phyloP scores from a whole-genome alignment of 2,797 vertebrate genomes.

The Dendrocincla tyrannina region DNA sequence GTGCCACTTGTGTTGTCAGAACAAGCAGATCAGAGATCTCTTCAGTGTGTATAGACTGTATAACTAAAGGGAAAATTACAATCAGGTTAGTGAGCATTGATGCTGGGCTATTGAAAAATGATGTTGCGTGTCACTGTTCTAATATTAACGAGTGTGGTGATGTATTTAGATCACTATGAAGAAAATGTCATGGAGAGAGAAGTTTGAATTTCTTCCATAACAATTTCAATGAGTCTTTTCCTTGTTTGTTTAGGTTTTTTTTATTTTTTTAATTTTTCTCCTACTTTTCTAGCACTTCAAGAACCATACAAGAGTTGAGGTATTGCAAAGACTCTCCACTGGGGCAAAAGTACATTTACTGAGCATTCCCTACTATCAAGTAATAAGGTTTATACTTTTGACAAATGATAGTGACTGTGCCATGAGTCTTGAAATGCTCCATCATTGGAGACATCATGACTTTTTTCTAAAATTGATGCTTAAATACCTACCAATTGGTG shows the following conservation, averaged over 20 bases:
- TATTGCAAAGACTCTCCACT: neutral
- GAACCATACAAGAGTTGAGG: neutral
- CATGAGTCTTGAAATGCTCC: neutral
- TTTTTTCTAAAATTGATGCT: neutral
- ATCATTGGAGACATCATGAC: neutral
- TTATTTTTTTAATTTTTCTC: neutral
- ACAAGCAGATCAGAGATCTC: neutral
- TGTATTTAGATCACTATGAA: neutral
- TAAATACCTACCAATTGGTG: neutral
- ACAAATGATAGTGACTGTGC: neutral
- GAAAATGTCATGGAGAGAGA: neutral
- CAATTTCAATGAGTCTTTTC: neutral
- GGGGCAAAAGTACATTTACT: neutral
- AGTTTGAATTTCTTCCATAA: neutral
- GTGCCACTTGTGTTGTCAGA: neutral
- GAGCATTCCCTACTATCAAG: neutral
- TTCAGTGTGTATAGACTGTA: neutral
- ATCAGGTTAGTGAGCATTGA: neutral
- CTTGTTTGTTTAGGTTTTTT: neutral
- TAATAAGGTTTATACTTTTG: neutral
- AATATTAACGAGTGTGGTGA: neutral
- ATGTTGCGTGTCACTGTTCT: neutral
- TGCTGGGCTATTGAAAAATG: neutral
- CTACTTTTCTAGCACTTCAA: neutral
- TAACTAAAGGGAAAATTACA: neutral